phyloP scores from a whole-genome alignment of 1,140 invertebrate species.

The Drosophila sucinea region DNA sequence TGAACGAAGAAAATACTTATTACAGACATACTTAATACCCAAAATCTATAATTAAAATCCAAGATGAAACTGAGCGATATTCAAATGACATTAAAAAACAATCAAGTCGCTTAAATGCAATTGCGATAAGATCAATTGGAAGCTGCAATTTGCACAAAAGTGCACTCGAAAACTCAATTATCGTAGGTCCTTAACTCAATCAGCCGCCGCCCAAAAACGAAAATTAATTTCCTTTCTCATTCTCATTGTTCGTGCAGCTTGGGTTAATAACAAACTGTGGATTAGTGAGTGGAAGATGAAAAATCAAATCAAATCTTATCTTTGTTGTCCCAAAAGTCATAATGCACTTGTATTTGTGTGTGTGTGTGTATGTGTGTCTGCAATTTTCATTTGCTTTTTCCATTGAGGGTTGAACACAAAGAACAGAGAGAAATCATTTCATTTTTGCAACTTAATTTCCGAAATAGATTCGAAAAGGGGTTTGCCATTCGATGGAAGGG shows the following conservation, averaged over 20 bases:
- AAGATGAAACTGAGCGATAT: neutral
- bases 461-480: constrained; percentile 24
- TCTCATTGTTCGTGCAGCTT: neutral
- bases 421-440: constrained; percentile 48
- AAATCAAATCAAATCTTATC: neutral
- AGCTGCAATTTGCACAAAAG: neutral
- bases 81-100: neutral
- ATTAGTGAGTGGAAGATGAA: neutral
- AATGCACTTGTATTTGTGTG: neutral
- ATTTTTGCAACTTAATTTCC: constrained; percentile 35
- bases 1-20: too few relatives aligned
- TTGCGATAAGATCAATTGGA: neutral
- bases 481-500: constrained; percentile 17
- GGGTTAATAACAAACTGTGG: constrained; percentile 1
- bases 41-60: neutral
- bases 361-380: constrained; percentile 12
- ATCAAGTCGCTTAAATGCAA: neutral
- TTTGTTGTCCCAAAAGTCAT: neutral
- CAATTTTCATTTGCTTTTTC: constrained; percentile 45
- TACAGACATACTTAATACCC: too few relatives aligned
- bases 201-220: neutral
- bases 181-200: neutral
- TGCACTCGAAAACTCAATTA: constrained; percentile 1
- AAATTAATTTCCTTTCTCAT: constrained; percentile 1
- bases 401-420: constrained; percentile 6